Evolutionary conservation across 1,140 invertebrate species (phyloP), one percentile per base, ranked within the genome.

Genomic region (Stenopsyche tienmushanensis): DNA sequence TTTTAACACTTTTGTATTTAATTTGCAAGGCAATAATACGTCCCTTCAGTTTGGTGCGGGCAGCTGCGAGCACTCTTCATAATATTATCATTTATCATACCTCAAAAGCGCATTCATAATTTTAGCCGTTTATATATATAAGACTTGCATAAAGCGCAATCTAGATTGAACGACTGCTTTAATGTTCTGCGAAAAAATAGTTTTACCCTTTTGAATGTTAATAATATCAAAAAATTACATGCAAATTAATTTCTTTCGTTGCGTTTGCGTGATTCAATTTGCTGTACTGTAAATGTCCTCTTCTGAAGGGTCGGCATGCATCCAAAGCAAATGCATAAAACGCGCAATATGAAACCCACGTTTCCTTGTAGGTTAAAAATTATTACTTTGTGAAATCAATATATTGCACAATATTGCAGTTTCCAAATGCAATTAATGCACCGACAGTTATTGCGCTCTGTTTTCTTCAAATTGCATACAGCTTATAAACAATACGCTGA

Each of bases 381-480:
- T n/a, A n/a, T n/a, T n/a, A n/a, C n/a, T n/a, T n/a, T n/a, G n/a
- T n/a, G n/a, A n/a, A n/a, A n/a, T n/a, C n/a, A n/a, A n/a, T n/a
- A n/a, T n/a, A n/a, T n/a, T n/a, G n/a, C n/a, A n/a, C n/a, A n/a
- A n/a, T n/a, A n/a, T 26, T 58, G 55, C 55, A 58, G 25, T 58
- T 58, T 58, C 55, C 44, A 58, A 60, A 49, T 17, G 21, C 21
- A 60, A 34, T 47, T 26, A 60, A 60, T 60, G 58, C 58, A 60
- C 58, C 45, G 42, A 17, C 45, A 34, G 18, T 60, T 24, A 60
- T 47, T 60, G 58, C 58, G 58, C 58, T 60, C 58, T 60, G 58
- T 60, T 60, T 60, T 60, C 17, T 44, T 42, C 58, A 47, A 60
- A 60, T 47, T 60, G 55, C 55, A 25, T 24, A 25, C 52, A 13